A percentile compares a stretch with the other conserved stretches of the same genome.
phyloP scores from a whole-genome alignment of 2,797 vertebrate species.

The Pseudomugil gertrudae region DNA sequence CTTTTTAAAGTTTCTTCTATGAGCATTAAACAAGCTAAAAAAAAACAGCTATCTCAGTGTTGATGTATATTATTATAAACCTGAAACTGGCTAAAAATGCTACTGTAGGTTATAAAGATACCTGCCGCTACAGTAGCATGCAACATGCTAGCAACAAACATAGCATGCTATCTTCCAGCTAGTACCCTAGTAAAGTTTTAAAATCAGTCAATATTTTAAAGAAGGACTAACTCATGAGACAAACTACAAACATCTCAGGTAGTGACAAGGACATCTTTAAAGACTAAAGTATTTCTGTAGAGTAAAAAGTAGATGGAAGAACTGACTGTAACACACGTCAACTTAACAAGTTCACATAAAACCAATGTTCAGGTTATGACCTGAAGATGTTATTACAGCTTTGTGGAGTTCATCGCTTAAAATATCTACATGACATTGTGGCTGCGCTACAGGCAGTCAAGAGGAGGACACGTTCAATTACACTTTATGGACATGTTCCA shows the following conservation, averaged over 20 bases:
- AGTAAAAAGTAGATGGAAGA: neutral
- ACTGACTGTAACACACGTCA: too few species aligned
- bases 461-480: neutral
- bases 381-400: neutral
- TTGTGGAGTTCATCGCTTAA: neutral
- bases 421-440: neutral
- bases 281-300: neutral
- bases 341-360: neutral
- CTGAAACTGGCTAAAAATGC: too few species aligned
- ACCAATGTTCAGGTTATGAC: neutral
- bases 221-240: neutral
- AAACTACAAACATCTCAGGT: neutral
- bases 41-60: too few species aligned
- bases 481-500: constrained; percentile 7
- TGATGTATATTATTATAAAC: too few species aligned
- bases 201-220: neutral
- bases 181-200: too few species aligned
- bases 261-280: neutral
- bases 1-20: too few species aligned
- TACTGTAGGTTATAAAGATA: too few species aligned
- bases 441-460: neutral
- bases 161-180: neutral
- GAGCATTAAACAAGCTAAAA: too few species aligned
- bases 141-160: too few species aligned
- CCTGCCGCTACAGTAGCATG: too few species aligned